Percentiles rank a stretch among this genome's conserved stretches.
Conservation (phyloP, 2,888 invertebrate species). For the Drosophila pegasa region DNA sequence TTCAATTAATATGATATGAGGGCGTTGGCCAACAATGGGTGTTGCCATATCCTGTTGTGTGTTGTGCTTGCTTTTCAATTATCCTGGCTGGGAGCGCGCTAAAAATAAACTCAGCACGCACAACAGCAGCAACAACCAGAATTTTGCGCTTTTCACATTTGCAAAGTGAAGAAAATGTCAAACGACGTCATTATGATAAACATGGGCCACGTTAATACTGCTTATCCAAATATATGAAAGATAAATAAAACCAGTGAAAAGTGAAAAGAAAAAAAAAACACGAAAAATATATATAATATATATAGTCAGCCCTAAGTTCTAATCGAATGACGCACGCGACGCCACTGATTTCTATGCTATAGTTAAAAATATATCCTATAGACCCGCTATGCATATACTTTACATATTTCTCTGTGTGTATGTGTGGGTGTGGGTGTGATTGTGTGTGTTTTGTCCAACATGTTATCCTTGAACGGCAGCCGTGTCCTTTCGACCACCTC, state of each 20-base stretch:
- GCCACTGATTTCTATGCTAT: constrained; percentile 46
- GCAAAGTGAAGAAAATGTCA: constrained; percentile 37
- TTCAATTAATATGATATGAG: constrained; percentile 53
- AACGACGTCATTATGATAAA: constrained; percentile 71
- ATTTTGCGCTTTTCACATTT: constrained; percentile 10
- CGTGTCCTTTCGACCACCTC: constrained; percentile 49
- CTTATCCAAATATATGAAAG: constrained; percentile 55
- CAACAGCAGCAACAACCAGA: constrained; percentile 2
- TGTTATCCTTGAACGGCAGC: constrained; percentile 60
- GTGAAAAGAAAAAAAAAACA: constrained; percentile 16
- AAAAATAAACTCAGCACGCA: constrained; percentile 63
- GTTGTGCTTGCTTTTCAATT: constrained; percentile 69
- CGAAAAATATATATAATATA: constrained; percentile 5
- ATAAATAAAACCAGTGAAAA: constrained; percentile 62
- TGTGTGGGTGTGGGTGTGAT: constrained; percentile 8
- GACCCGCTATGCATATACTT: constrained; percentile 11
- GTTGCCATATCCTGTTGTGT: constrained; percentile 19
- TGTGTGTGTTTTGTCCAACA: constrained; percentile 35
- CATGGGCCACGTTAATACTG: constrained; percentile 49
- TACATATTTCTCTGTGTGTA: neutral
- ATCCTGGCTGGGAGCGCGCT: constrained; percentile 63
- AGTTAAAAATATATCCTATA: constrained; percentile 40
- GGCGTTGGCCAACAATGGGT: constrained; percentile 22
- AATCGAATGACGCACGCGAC: constrained; percentile 76
- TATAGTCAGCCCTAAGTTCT: constrained; percentile 56